Conservation (phyloP, 2,113 vertebrate species). For the Microtus pennsylvanicus region DNA sequence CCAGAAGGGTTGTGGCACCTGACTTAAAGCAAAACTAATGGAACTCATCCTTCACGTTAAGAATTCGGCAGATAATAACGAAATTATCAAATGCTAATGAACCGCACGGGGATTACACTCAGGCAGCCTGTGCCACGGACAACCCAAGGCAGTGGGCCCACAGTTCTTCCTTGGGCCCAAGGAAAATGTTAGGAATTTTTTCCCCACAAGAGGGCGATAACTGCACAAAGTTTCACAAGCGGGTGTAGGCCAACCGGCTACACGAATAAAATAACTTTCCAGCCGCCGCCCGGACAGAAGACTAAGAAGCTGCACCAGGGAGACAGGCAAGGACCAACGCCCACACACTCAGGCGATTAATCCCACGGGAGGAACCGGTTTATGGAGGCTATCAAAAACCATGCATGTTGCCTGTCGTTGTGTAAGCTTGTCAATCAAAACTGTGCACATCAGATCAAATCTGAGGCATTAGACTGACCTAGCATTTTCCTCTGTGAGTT, state of each 20-base stretch:
- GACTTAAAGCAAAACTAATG: constrained; percentile 14
- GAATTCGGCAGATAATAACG: neutral
- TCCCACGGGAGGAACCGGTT: neutral
- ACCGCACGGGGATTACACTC: neutral
- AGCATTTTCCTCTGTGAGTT: neutral
- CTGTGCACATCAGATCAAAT: neutral
- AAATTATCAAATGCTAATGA: neutral
- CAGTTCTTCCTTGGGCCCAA: neutral
- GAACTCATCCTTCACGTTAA: neutral
- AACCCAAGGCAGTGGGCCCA: too few relatives aligned
- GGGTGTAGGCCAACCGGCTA: fast-evolving
- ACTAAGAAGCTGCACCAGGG: neutral
- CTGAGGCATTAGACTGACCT: neutral
- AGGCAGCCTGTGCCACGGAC: neutral
- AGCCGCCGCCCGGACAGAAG: neutral
- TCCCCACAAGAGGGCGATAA: constrained; percentile 77
- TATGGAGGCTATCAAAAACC: neutral
- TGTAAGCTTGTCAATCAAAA: neutral
- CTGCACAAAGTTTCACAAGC: constrained; percentile 49
- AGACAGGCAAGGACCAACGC: neutral
- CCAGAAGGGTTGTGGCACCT: neutral
- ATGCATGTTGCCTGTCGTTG: neutral
- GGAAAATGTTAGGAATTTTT: neutral
- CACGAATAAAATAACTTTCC: neutral
- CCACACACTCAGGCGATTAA: neutral